Base-by-base conservation (phyloP, 2,113 vertebrate species). In the Larimichthys crocea region DNA sequence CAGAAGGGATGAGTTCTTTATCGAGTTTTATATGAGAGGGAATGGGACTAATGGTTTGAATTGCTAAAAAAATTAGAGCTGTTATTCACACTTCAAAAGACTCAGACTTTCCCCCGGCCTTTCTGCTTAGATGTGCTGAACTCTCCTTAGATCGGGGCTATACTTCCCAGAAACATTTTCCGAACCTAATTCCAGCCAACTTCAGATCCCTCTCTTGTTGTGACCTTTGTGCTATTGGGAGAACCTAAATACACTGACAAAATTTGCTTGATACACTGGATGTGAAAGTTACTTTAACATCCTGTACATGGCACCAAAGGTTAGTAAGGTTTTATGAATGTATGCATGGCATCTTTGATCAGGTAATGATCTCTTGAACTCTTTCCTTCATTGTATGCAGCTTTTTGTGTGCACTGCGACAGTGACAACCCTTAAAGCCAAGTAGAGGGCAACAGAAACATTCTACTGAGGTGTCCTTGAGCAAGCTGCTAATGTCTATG, bases 21-120 rank as follows among this genome's bases (percentile, higher is more conserved):
- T 90, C 68, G 78, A 74, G 74, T 80, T 78, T 63, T 79, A 76
- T 91, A 87, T 78, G 80, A 92, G 84, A 90, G 63, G 69, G 57
- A 90, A 87, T 85, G 35, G 50, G 62, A 63, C 82, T 92, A 93
- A 94, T 93, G 86, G 86, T 73, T 92, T 15, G 74, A 91, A 91
- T 91, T 90, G 91, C 81, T 10, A 26, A 82, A 89, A 26, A 92
- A 91, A 92, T 92, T 92, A 90, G 83, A 79, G 86, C 89, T 79
- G 79, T n/a, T 40, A 90, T 91, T 91, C 85, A 60, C 63, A 92
- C 91, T 91, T 94, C 91, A 92, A 92, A 93, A 91, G 90, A 84
- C 85, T 91, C 78, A 82, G 81, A 91, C 91, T 89, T 79, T 79
- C 89, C 90, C 85, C 20, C 76, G 83, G 83, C 86, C 83, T 84